Conservation (phyloP, 2,797 vertebrate genomes). For the Clarias platycephalus region DNA sequence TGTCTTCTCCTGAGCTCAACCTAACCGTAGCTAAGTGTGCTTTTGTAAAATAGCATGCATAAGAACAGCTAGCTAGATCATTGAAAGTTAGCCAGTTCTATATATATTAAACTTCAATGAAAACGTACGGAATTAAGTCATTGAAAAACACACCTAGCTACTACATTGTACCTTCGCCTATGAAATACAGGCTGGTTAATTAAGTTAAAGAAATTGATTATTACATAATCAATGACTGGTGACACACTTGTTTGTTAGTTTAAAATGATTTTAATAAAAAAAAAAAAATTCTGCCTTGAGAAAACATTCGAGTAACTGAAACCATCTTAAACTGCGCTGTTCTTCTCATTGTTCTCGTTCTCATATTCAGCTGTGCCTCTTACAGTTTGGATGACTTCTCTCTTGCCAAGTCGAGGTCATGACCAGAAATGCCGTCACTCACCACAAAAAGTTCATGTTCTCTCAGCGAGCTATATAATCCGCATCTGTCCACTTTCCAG, state of each 20-base stretch:
- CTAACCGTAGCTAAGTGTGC: neutral
- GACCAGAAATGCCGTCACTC: constrained; percentile 19
- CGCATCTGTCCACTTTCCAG: constrained; percentile 9
- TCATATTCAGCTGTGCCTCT: constrained; percentile 11
- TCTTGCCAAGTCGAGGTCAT: constrained; percentile 8
- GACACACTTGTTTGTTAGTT: neutral
- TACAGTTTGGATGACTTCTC: neutral
- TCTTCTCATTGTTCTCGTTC: neutral
- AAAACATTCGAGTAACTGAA: neutral
- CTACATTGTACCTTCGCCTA: neutral
- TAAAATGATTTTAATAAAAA: too few species aligned
- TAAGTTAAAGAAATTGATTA: neutral
- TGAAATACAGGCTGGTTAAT: neutral
- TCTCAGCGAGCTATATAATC: constrained; percentile 1
- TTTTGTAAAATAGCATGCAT: neutral
- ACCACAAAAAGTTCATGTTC: constrained; percentile 19
- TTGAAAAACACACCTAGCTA: neutral
- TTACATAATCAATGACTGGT: neutral
- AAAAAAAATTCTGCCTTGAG: too few species aligned
- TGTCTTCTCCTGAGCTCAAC: neutral
- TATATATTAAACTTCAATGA: neutral
- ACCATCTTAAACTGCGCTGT: neutral
- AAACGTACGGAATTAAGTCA: neutral
- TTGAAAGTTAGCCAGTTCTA: neutral
- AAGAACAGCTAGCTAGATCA: neutral